These are phyloP conservation scores for Neopipo cinnamomea DNA, from an alignment of 2,113 vertebrate genomes.

Conservation along the genomic window DNA sequence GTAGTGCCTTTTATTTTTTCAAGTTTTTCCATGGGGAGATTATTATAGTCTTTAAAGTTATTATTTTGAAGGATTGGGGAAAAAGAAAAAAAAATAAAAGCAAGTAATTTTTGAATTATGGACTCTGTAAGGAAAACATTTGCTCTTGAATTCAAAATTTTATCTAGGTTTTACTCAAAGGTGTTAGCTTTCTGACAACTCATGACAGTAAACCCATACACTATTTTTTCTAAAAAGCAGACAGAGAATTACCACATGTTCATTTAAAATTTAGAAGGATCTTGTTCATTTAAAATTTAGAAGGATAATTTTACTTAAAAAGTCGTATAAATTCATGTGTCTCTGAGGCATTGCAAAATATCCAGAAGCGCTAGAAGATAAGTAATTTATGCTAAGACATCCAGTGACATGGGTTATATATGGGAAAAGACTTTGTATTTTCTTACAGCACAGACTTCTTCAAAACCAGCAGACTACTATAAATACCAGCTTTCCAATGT, in stretches of 20 bases:
- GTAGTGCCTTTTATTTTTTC: neutral
- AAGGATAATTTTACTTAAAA: neutral
- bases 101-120: neutral
- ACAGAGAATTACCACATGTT: neutral
- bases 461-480: neutral
- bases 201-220: neutral
- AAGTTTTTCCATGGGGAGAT: neutral
- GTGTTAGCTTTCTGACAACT: neutral
- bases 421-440: neutral
- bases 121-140: neutral
- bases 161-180: neutral
- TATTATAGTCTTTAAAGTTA: neutral
- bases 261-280: neutral
- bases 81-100: neutral
- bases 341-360: neutral
- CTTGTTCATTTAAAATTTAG: neutral
- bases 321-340: neutral
- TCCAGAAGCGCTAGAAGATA: neutral
- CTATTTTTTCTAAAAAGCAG: neutral
- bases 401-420: neutral
- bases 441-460: neutral
- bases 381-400: neutral
- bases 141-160: neutral
- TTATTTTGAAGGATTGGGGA: neutral
- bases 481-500: neutral